Evolutionary conservation across 1,140 invertebrate genomes (phyloP).

Genomic region (Nilaparvata lugens): DNA sequence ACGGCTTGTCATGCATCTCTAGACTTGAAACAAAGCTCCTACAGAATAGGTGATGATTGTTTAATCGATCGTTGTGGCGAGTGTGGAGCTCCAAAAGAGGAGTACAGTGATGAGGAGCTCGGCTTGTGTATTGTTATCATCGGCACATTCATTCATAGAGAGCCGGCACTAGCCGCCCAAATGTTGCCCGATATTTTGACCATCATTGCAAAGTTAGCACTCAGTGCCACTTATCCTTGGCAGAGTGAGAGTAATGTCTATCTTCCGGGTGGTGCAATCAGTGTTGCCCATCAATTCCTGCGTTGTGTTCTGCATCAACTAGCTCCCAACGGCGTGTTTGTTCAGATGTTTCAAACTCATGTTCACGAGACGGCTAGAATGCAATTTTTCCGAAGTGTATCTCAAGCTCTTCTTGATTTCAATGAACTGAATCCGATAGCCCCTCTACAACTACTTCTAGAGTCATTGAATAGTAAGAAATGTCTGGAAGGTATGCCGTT

Average conservation of each 20-base stretch:
- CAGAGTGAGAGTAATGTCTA: conserved; percentile 81
- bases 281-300: conserved; percentile 93
- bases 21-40: conserved; percentile 50
- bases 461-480: conserved; percentile 83
- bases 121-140: conserved; percentile 88
- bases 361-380: conserved; percentile 59
- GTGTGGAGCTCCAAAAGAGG: conserved; percentile 75
- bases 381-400: conserved; percentile 88
- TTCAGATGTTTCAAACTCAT: conserved; percentile 90
- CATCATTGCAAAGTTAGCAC: conserved; percentile 44
- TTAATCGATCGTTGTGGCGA: conserved; percentile 64
- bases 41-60: conserved; percentile 60
- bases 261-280: conserved; percentile 78
- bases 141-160: conserved; percentile 91
- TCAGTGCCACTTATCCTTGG: conserved; percentile 77
- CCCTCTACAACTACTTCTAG: conserved; percentile 82
- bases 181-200: conserved; percentile 85
- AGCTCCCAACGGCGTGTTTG: conserved; percentile 90
- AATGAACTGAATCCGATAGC: conserved; percentile 91
- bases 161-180: conserved; percentile 86
- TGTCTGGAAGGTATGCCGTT: conserved; percentile 65
- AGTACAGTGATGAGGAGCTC: conserved; percentile 95
- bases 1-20: conserved; percentile 40
- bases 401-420: conserved; percentile 90
- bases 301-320: conserved; percentile 93